Evolutionary conservation across 2,113 vertebrate species (phyloP).

Genomic region (Helogale parvula): DNA sequence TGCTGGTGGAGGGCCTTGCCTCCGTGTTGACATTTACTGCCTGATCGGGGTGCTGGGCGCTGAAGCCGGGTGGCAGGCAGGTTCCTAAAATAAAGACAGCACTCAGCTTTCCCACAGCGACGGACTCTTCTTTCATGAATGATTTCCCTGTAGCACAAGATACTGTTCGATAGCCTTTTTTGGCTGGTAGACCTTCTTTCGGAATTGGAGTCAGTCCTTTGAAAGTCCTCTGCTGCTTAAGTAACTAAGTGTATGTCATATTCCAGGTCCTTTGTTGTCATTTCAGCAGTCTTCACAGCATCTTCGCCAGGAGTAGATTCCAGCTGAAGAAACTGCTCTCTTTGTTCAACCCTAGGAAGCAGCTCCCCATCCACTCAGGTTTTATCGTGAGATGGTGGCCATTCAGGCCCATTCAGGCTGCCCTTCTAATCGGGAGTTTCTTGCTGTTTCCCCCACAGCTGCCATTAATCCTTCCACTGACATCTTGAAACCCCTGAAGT

Average conservation of each 20-base stretch:
- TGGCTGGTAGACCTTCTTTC: not conserved
- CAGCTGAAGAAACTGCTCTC: not conserved
- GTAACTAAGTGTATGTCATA: not conserved
- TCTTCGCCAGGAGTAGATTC: not conserved
- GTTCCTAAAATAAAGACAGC: not conserved
- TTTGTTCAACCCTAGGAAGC: not conserved
- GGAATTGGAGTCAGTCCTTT: not conserved
- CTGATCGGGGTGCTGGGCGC: not conserved
- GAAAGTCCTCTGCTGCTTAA: not conserved
- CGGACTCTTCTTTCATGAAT: not conserved
- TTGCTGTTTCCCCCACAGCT: not conserved
- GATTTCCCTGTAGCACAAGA: not conserved
- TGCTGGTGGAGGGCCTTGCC: not conserved
- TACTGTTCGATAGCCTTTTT: not conserved
- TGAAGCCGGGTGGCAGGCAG: not conserved
- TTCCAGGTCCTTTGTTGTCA: not conserved
- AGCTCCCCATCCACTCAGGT: not conserved
- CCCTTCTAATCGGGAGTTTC: not conserved
- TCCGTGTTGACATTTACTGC: not conserved
- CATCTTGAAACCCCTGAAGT: not conserved
- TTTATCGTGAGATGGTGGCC: not conserved
- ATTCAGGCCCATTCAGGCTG: not conserved
- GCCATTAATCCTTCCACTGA: not conserved
- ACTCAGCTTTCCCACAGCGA: not conserved
- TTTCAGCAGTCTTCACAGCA: not conserved